Base-by-base conservation (phyloP, 2,888 invertebrate species). In the Abrostola tripartita region DNA sequence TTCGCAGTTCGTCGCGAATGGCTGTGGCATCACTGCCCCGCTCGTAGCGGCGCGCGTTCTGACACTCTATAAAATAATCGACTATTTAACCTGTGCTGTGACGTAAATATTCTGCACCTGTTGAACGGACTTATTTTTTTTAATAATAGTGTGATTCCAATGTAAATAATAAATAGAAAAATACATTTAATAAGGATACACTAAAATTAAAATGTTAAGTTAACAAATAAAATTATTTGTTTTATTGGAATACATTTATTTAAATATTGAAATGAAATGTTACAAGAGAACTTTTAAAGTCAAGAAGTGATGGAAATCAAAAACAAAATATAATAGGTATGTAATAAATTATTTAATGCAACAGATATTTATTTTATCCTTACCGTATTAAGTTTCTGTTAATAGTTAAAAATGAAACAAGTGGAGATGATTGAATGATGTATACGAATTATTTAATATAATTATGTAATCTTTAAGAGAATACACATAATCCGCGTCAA, bases 21-120 rank as follows among this genome's bases (percentile, higher is more conserved):
- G 91, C 78, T 77, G 93, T 82, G 80, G 76, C 69, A 71, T 64
- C 58, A 52, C 67, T 51, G 61, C 67, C 63, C 68, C 67, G 70
- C 64, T 65, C 66, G 61, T 59, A 69, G 59, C 71, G 70, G 66
- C 81, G 78, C 88, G 86, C 87, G 87, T 74, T 81, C 82, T 74
- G 76, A 76, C 74, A 81, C 78, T 81, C 84, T 84, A 87, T 85
- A 85, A 81, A 85, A 84, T 86, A 86, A 86, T 81, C 85, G 82
- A 81, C 81, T 81, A 85, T 85, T 74, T 85, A 80, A 83, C 74
- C 79, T 88, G 86, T 87, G 87, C 76, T 88, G 90, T 88, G 88
- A 84, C 83, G 83, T 85, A 85, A 82, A 82, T 79, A 79, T 82
- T 79, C 57, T 81, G 73, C 78, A 87, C 87, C 85, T 88, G 88